phyloP scores from a whole-genome alignment of 2,797 vertebrate genomes.

The Margarornis squamiger region DNA sequence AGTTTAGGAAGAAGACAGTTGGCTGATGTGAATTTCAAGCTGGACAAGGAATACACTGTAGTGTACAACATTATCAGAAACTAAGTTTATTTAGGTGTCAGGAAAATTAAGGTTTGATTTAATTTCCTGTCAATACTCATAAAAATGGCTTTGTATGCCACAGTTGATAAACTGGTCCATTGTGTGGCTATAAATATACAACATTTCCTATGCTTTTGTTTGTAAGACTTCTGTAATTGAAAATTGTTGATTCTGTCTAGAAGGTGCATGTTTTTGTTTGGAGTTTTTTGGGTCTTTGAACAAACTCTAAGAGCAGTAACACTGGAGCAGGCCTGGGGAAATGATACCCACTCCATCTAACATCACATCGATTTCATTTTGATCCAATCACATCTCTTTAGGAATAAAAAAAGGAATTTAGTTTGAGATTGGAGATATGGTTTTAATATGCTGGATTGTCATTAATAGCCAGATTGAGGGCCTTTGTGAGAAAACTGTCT shows the following conservation, averaged over 20 bases:
- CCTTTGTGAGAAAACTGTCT: background rate
- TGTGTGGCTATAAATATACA: background rate
- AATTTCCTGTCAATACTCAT: background rate
- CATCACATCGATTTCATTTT: background rate
- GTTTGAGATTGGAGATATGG: background rate
- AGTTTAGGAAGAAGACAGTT: background rate
- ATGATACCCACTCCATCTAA: background rate
- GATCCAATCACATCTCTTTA: background rate
- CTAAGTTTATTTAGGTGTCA: background rate
- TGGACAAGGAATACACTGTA: background rate
- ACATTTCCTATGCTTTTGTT: background rate
- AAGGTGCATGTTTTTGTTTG: background rate
- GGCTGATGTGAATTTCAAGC: background rate
- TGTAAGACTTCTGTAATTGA: background rate
- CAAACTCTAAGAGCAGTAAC: background rate
- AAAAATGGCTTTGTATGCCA: background rate
- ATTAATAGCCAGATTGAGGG: background rate
- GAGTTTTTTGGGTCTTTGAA: background rate
- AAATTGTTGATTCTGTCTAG: background rate
- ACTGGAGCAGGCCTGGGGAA: background rate
- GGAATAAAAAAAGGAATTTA: background rate
- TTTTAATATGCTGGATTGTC: background rate
- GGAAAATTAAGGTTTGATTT: background rate
- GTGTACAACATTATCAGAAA: background rate
- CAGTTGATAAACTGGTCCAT: background rate